Evolutionary conservation across 2,888 invertebrate species (phyloP), one percentile per base, ranked within the genome.

Genomic region (Melitaea athalia): DNA sequence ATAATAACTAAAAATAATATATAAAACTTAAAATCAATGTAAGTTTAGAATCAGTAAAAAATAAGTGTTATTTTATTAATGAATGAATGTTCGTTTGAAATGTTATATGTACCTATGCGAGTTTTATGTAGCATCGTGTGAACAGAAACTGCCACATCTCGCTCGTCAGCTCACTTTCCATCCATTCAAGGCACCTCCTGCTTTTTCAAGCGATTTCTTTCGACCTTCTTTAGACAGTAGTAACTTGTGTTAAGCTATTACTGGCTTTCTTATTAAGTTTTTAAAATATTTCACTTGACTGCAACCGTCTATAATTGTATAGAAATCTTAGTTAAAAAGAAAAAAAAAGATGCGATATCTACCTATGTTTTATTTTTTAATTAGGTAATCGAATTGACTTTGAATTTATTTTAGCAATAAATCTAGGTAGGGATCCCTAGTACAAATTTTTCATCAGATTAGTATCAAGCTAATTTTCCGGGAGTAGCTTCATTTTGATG

Each of bases 191-290:
- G 91, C 80, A 81, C 81, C 86, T 86, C 83, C 88, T 86, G 86
- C 81, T 91, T 92, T 90, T 92, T 88, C 85, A 81, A 84, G 78
- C 84, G 88, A 89, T 92, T 92, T 92, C 91, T 89, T 90, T 87
- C 82, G 76, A 79, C 81, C 83, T 85, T 86, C 81, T 86, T 83
- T 83, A 84, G 81, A 79, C 79, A 78, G 74, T 77, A 77, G 77
- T 72, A 72, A 75, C 75, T 72, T 72, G 79, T 76, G 78, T 80
- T 81, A 81, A 82, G 85, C 81, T 82, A 80, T 86, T 85, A 81
- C 78, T 82, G 85, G 85, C 90, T 91, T 90, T 91, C 88, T 81
- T 85, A 83, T 85, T 84, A 80, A 84, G 83, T 80, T 76, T 76
- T 70, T 76, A 73, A 33, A 59, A 42, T 71, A 65, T 71, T 71